phyloP scores from a whole-genome alignment of 2,888 invertebrate species.

The Apoderus coryli region DNA sequence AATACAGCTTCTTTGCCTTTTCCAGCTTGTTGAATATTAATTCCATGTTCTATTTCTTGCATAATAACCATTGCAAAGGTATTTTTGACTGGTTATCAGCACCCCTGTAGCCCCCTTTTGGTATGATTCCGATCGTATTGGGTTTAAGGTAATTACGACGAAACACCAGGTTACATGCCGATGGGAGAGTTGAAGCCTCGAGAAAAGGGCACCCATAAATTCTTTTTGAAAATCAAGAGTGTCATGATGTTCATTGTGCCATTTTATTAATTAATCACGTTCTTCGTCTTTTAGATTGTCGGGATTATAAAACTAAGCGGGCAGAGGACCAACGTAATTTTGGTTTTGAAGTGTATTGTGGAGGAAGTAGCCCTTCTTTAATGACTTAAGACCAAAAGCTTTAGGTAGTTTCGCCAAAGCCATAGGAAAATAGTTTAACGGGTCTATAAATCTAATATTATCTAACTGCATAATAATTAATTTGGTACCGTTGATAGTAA shows the following conservation, averaged over 20 bases:
- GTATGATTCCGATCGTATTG: constrained; percentile 20
- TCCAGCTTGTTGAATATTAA: constrained; percentile 16
- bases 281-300: constrained; percentile 1
- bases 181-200: constrained; percentile 17
- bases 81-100: constrained; percentile 14
- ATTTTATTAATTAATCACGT: constrained; percentile 9
- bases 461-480: constrained; percentile 11
- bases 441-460: constrained; percentile 18
- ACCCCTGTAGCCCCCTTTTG: constrained; percentile 18
- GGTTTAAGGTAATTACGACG: constrained; percentile 17
- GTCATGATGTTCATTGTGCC: constrained; percentile 9
- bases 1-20: constrained; percentile 14
- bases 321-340: constrained; percentile 4
- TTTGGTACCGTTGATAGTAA: constrained; percentile 16
- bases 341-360: constrained; percentile 6
- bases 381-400: constrained; percentile 8
- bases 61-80: constrained; percentile 13
- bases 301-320: constrained; percentile 7
- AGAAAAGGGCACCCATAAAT: constrained; percentile 18
- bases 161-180: constrained; percentile 18
- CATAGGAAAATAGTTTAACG: constrained; percentile 21
- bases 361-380: constrained; percentile 10
- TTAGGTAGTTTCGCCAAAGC: constrained; percentile 13
- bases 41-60: constrained; percentile 10
- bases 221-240: constrained; percentile 20